phyloP scores from a whole-genome alignment of 2,888 invertebrate genomes.

The Cistogaster globosa region DNA sequence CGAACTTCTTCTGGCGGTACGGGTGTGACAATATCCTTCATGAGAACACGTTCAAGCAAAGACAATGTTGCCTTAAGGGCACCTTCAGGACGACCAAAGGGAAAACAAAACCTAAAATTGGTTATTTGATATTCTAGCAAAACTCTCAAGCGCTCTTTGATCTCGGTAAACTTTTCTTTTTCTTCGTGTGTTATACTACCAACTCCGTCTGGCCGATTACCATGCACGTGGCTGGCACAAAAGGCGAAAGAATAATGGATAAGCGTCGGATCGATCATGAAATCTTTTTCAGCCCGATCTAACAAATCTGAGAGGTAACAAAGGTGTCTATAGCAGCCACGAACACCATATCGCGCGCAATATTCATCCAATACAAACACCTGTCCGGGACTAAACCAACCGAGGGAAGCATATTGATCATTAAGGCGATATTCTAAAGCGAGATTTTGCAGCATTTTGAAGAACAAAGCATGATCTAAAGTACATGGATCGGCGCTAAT shows the following conservation, averaged over 20 bases:
- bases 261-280: constrained; percentile 98
- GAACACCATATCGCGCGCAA: constrained; percentile 98
- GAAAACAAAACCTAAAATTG: constrained; percentile 99
- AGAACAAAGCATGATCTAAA: constrained; percentile 97
- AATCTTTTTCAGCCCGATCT: constrained; percentile 95
- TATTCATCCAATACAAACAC: constrained; percentile 99
- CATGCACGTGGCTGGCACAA: constrained; percentile 99
- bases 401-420: constrained; percentile 99
- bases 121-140: constrained; percentile 99
- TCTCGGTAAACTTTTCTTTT: constrained; percentile 98
- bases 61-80: constrained; percentile 98
- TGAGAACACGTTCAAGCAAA: constrained; percentile 96
- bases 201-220: constrained; percentile 99
- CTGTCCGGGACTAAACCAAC: constrained; percentile 99
- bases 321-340: constrained; percentile 98
- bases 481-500: constrained; percentile 99
- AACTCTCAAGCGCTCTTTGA: constrained; percentile 96
- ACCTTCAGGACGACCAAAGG: constrained; percentile 99
- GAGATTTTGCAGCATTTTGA: constrained; percentile 94
- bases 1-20: constrained; percentile 98
- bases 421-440: constrained; percentile 97
- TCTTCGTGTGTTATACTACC: constrained; percentile 99
- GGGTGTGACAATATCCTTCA: constrained; percentile 99
- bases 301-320: constrained; percentile 97
- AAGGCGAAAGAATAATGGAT: constrained; percentile 99